Evolutionary conservation across 1,140 invertebrate genomes (phyloP).

Genomic region (Papilio polytes): DNA sequence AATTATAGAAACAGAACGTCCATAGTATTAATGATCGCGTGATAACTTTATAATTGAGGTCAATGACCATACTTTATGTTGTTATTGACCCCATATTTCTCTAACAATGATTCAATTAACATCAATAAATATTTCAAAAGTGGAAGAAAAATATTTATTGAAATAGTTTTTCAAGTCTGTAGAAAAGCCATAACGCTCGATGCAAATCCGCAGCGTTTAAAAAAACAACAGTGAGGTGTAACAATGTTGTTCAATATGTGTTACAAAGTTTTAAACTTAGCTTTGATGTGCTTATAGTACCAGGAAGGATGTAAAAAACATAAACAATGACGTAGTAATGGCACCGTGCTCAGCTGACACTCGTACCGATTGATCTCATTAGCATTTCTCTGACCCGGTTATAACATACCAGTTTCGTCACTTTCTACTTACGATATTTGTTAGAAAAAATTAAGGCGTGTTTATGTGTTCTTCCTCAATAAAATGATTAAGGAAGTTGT

Average conservation of each 20-base stretch:
- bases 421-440: slow-evolving; percentile 55
- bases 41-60: slow-evolving; percentile 21
- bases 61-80: slow-evolving; percentile 19
- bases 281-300: slow-evolving; percentile 26
- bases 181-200: neutral
- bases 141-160: neutral
- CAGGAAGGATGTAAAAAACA: slow-evolving; percentile 41
- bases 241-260: slow-evolving; percentile 16
- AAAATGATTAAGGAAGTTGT: slow-evolving; percentile 27
- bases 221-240: neutral
- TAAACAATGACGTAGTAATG: slow-evolving; percentile 42
- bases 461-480: slow-evolving; percentile 17
- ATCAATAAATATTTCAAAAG: neutral
- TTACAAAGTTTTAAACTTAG: slow-evolving; percentile 31
- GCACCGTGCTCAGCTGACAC: slow-evolving; percentile 38
- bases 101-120: neutral
- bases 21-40: slow-evolving; percentile 14
- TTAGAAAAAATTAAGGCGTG: slow-evolving; percentile 47
- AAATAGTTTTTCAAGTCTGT: neutral
- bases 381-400: slow-evolving; percentile 54
- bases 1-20: slow-evolving; percentile 12
- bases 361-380: slow-evolving; percentile 46
- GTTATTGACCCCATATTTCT: neutral
- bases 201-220: neutral
- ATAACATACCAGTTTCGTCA: slow-evolving; percentile 50